Conservation (phyloP, 2,888 invertebrate species). For the Odontomyia ornata region DNA sequence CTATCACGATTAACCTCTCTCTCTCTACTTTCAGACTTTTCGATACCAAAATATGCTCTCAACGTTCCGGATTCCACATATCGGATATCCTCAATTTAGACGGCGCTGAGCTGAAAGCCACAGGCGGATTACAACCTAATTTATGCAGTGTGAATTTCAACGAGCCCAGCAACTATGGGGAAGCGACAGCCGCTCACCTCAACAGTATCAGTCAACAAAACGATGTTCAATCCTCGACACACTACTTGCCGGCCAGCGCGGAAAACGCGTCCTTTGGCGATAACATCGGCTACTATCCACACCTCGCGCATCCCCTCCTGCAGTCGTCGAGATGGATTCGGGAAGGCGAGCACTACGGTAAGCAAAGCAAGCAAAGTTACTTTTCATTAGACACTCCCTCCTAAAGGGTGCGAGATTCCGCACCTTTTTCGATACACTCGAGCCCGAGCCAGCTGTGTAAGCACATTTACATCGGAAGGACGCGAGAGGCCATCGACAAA, state of each 20-base stretch:
- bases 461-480: constrained; percentile 17
- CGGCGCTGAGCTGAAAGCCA: constrained; percentile 66
- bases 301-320: constrained; percentile 62
- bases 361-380: constrained; percentile 52
- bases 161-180: background rate
- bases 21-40: constrained; percentile 71
- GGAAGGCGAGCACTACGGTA: constrained; percentile 63
- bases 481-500: constrained; percentile 15
- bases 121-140: constrained; percentile 39
- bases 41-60: constrained; percentile 71
- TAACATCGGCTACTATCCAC: constrained; percentile 57
- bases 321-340: constrained; percentile 62
- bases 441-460: constrained; percentile 25
- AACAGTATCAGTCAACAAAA: constrained; percentile 53
- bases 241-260: constrained; percentile 61
- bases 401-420: constrained; percentile 4
- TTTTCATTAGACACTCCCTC: constrained; percentile 16
- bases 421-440: constrained; percentile 17
- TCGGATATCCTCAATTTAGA: constrained; percentile 93
- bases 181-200: constrained; percentile 46
- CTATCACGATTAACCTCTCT: no score
- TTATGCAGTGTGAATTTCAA: constrained; percentile 41
- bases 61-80: constrained; percentile 88
- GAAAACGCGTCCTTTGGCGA: constrained; percentile 33
- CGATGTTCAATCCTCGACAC: constrained; percentile 30